Base-by-base conservation (phyloP, 2,113 vertebrate genomes). In the Plecturocebus donacophilus region DNA sequence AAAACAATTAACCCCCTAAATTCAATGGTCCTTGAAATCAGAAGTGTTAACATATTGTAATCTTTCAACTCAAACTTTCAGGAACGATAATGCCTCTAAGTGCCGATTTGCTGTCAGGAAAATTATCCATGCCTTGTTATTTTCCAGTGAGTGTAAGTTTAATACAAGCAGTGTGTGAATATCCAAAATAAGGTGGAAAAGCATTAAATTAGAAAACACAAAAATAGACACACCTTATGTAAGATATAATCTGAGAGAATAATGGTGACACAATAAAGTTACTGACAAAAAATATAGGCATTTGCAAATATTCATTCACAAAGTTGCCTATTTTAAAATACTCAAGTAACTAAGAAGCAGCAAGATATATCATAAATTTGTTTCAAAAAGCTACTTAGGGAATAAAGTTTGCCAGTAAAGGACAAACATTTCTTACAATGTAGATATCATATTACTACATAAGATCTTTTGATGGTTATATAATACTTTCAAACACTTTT, bases 321-420 rank as follows among this genome's bases (percentile, higher is more conserved):
- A 91, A 58, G 16, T 45, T 82, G 8, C 14, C 85, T 71, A 14
- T 64, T 94, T 97, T 86, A 94, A 95, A 97, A 93, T 86, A 83
- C 82, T 97, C 94, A 87, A 95, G 21, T 4, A 95, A 94, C 27
- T 79, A 92, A 91, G 49, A 91, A 27, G 27, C 86, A 93, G 27
- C 4, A 58, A n/a, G 25, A 83, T 56, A 90, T 79, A 56, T 58
- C 54, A 27, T 23, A 88, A 75, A 20, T 45, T 77, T 94, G 95
- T 82, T 80, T 71, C 5, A 35, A 40, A 82, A 91, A 76, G 6
- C 4, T 96, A 75, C 38, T 92, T 16, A 90, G 25, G 94, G 87
- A 94, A 71, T 85, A 94, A 82, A 20, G 16, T 19, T 97, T 70
- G 9, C 8, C 32, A 35, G 40, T 54, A 38, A 92, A 81, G 8